Evolutionary conservation across 2,113 vertebrate genomes (phyloP), one percentile per base, ranked within the genome.

Genomic region (Eptesicus fuscus): DNA sequence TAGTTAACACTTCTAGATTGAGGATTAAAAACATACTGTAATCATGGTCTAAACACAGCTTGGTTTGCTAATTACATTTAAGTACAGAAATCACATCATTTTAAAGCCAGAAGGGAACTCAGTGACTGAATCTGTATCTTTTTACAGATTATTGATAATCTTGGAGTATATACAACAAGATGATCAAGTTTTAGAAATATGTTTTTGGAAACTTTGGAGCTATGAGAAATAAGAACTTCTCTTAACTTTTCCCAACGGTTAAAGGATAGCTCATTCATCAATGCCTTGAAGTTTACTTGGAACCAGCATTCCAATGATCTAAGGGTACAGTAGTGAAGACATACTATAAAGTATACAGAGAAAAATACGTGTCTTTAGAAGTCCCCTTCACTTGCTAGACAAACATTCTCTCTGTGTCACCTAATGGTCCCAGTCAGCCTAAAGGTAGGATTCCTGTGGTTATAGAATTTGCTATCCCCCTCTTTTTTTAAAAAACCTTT

Each of bases 41-140:
- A 71, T 51, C 7, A 65, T 13, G 49, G 40, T 28, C 71, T 71
- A 90, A 74, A 74, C 17, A 53, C 22, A 83, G 53, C 8, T 35
- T 86, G 11, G 30, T 76, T 92, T 93, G 40, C 65, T 71, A 80
- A 88, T 79, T 90, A 95, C n/a, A 86, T 32, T 86, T 83, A 89
- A 83, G 44, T n/a, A 79, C 14, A 93, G n/a, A 82, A 90, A 85
- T 73, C 35, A 67, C 40, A 83, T 85, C 22, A n/a, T 71, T 84
- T 96, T 78, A 82, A 80, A 74, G 59, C 18, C 82, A 87, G 53
- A 90, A 93, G 16, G 47, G 9, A 84, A 61, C 14, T 94, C 49
- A 84, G 35, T n/a, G 28, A 89, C 70, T 47, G 84, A 86, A 13
- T 9, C 10, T 49, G 2, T 22, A 47, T 76, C 69, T 22, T 91